A percentile compares a stretch with the other conserved stretches of the same genome.
Evolutionary conservation across 2,113 vertebrate species (phyloP).

Genomic region (Clinocottus analis): DNA sequence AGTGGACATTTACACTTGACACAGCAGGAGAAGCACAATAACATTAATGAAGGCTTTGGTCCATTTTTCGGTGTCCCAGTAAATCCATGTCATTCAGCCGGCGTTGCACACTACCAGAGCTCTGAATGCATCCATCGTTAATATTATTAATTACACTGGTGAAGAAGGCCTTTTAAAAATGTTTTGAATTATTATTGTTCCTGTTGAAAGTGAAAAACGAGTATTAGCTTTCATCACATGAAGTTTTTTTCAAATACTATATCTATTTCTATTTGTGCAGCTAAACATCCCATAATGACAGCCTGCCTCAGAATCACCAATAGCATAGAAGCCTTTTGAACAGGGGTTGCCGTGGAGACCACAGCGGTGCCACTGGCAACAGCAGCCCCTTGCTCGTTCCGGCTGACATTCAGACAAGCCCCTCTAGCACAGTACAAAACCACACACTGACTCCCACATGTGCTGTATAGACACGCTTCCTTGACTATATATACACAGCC

Average conservation of each 20-base stretch:
- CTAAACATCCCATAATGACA: slow-evolving; percentile 43
- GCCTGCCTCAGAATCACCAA: slow-evolving; percentile 22
- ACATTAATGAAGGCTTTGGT: background rate
- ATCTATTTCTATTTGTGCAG: slow-evolving; percentile 1
- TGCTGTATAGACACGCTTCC: slow-evolving; percentile 17
- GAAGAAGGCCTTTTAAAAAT: slow-evolving; percentile 6
- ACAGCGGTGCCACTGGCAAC: slow-evolving; percentile 31
- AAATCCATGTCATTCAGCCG: background rate
- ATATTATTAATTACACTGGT: background rate
- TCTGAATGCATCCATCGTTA: background rate
- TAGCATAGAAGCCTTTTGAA: slow-evolving; percentile 34
- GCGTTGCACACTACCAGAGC: background rate
- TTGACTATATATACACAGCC: slow-evolving; percentile 19
- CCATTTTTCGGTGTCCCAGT: background rate
- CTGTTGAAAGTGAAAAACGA: background rate
- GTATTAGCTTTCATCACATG: background rate
- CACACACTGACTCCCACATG: slow-evolving; percentile 13
- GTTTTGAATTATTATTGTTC: slow-evolving; percentile 12
- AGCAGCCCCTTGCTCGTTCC: slow-evolving; percentile 43
- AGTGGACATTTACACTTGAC: background rate
- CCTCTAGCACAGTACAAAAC: slow-evolving; percentile 14
- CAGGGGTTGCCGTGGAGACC: slow-evolving; percentile 63
- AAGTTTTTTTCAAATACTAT: background rate
- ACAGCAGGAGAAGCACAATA: background rate
- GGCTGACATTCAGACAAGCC: slow-evolving; percentile 59